phyloP scores from a whole-genome alignment of 2,888 invertebrate genomes.

The Graphium colonna region DNA sequence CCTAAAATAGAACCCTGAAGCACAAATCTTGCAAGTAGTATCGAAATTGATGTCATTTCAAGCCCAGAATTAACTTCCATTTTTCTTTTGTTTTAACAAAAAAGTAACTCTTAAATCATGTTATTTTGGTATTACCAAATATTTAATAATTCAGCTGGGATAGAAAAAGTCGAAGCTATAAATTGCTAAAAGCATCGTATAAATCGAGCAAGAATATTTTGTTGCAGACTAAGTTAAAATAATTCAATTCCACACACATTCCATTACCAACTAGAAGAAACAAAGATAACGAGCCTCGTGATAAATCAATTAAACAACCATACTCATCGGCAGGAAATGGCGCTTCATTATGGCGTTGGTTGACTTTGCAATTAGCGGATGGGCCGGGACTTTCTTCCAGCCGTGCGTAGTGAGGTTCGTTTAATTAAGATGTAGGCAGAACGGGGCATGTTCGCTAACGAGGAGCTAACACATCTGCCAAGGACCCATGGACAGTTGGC shows the following conservation, averaged over 20 bases:
- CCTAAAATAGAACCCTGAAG: too few species aligned
- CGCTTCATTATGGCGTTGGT: conserved; percentile 6
- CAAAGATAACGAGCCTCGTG: not conserved
- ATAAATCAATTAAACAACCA: conserved; percentile 10
- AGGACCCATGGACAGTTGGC: conserved; percentile 25
- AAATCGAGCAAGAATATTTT: too few species aligned
- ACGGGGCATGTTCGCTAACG: conserved; percentile 70
- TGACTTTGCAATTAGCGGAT: conserved; percentile 11
- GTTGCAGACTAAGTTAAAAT: too few species aligned
- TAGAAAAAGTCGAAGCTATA: too few species aligned
- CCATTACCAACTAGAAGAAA: not conserved
- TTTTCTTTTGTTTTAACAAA: too few species aligned
- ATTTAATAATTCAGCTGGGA: too few species aligned
- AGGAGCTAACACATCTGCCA: conserved; percentile 64
- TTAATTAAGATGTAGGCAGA: conserved; percentile 78
- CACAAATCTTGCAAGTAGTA: too few species aligned
- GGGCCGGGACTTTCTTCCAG: conserved; percentile 30
- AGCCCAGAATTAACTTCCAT: too few species aligned
- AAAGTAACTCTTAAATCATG: too few species aligned
- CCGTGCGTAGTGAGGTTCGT: conserved; percentile 26
- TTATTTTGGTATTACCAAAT: too few species aligned
- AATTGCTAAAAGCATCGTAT: too few species aligned
- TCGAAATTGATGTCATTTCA: too few species aligned
- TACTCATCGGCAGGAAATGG: conserved; percentile 18
- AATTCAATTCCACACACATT: not conserved